phyloP scores from a whole-genome alignment of 2,797 vertebrate species.

The Acipenser oxyrinchus region DNA sequence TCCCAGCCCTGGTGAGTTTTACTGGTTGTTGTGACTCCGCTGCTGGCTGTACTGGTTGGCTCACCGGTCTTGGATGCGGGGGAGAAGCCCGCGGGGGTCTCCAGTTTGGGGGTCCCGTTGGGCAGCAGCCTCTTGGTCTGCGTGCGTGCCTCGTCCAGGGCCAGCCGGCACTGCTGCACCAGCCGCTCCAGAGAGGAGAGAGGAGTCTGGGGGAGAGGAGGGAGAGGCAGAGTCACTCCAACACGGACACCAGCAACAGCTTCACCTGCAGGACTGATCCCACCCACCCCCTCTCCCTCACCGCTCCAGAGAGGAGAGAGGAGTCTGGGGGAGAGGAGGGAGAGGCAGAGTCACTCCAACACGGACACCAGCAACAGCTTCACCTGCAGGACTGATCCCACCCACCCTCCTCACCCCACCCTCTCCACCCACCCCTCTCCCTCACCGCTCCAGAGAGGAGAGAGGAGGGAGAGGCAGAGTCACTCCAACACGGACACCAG shows the following conservation, averaged over 20 bases:
- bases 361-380: background rate
- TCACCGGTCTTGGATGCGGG: constrained; percentile 61
- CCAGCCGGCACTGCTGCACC: constrained; percentile 23
- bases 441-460: constrained; percentile 21
- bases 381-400: background rate
- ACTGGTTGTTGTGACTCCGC: background rate
- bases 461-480: background rate
- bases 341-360: background rate
- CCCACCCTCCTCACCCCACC: no score
- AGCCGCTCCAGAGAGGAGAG: constrained; percentile 22
- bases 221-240: background rate
- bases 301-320: constrained; percentile 22
- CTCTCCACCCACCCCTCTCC: no score
- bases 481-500: background rate
- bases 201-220: constrained; percentile 6
- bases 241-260: background rate
- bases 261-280: background rate
- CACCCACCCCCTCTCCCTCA: background rate
- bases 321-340: background rate
- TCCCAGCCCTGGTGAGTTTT: no score
- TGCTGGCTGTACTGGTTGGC: constrained; percentile 2
- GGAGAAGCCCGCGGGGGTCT: constrained; percentile 58
- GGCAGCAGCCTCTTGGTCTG: constrained; percentile 36
- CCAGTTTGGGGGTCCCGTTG: constrained; percentile 45
- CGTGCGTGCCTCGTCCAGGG: constrained; percentile 19